These are phyloP conservation scores for Cosmorhoe ocellata DNA, from an alignment of 2,888 invertebrate genomes.

Conservation along the genomic window DNA sequence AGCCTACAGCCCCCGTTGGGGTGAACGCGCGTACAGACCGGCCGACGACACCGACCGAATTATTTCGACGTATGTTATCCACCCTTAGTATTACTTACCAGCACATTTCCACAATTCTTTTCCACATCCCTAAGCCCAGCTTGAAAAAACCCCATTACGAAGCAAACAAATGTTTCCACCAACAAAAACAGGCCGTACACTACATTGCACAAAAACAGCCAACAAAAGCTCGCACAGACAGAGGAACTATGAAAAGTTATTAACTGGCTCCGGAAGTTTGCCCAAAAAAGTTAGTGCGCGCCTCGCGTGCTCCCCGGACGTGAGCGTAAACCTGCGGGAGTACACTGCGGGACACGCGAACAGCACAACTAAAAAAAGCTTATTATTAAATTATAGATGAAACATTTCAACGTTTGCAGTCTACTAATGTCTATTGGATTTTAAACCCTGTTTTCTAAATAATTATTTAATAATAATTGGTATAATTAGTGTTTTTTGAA, in stretches of 20 bases:
- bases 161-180: conserved; percentile 19
- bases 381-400: background rate
- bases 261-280: conserved; percentile 43
- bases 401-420: no score
- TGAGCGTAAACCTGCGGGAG: conserved; percentile 24
- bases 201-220: conserved; percentile 39
- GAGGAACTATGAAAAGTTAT: conserved; percentile 46
- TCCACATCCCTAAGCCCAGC: conserved; percentile 7
- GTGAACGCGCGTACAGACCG: no score
- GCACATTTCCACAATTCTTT: conserved; percentile 3
- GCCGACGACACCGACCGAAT: no score
- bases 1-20: no score
- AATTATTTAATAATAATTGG: no score
- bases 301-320: conserved; percentile 37
- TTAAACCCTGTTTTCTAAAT: no score
- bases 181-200: conserved; percentile 26
- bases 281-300: conserved; percentile 39
- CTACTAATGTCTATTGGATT: no score
- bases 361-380: background rate
- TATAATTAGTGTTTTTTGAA: no score
- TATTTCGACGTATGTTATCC: no score
- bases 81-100: no score
- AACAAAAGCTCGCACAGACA: conserved; percentile 24
- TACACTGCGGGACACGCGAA: conserved; percentile 17
- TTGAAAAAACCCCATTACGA: conserved; percentile 20